Evolutionary conservation across 2,797 vertebrate genomes (phyloP), one percentile per base, ranked within the genome.

Genomic region (Pseudotriccus pelzelni): DNA sequence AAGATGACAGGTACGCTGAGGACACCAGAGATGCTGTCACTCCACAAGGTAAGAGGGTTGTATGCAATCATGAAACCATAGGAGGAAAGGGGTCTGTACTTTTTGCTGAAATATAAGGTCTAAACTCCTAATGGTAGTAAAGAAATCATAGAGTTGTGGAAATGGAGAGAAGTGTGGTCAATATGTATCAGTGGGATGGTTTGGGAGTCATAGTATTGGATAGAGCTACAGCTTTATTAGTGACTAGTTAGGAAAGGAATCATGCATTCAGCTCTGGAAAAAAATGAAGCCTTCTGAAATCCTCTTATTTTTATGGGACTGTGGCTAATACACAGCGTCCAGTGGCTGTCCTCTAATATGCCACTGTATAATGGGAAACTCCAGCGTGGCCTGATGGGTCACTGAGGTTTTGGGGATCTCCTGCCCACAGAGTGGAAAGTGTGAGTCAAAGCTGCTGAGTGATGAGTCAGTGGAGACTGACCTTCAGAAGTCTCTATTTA

Each of bases 11-110:
- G 22, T 39, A 44, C n/a, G 25, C 36, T 50, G 30, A 50, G 46
- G 30, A 78, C 58, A 78, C 18, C 1, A 3, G 64, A 68, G 4
- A 56, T 0, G 0, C 8, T 30, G 3, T 43, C 37, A 55, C n/a
- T 62, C 32, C 47, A 25, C 0, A 0, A 58, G 36, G 67, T 32
- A 80, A 66, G 24, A 83, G 27, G 14, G 14, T 16, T 92, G 28
- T 63, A 21, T 80, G 53, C 74, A 90, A 89, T 62, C 50, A 49
- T 32, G 37, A 52, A 91, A 91, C 49, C 8, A 25, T 3, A 72
- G 46, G 4, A 44, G 37, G 8, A 78, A 44, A 49, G 17, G 2
- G 7, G 63, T 86, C 30, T 76, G n/a, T 76, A 41, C 13, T 88
- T 93, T 34, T 15, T 87, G 36, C 56, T 50, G 37, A 81, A 95